Percentiles rank a stretch among this genome's conserved stretches.
phyloP scores from a whole-genome alignment of 1,140 invertebrate species.

The Cylas formicarius region DNA sequence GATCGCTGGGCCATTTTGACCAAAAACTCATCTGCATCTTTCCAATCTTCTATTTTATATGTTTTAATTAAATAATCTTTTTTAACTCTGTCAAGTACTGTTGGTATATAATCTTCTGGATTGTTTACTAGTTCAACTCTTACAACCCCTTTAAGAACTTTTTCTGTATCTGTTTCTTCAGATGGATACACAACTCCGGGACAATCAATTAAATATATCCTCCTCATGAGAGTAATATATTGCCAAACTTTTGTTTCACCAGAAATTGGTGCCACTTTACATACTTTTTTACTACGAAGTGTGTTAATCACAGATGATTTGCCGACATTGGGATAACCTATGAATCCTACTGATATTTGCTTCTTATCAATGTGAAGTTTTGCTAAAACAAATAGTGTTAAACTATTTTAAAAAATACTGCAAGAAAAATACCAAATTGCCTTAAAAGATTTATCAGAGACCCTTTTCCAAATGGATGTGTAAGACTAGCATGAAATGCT shows the following conservation, averaged over 20 bases:
- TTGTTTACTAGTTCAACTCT: constrained; percentile 89
- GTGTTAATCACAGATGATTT: constrained; percentile 99
- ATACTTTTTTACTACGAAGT: constrained; percentile 88
- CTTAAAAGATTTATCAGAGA: constrained; percentile 92
- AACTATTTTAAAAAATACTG: constrained; percentile 1
- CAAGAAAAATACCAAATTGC: constrained; percentile 66
- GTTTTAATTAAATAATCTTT: constrained; percentile 86
- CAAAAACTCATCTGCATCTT: constrained; percentile 78
- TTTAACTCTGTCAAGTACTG: constrained; percentile 82
- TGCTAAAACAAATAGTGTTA: constrained; percentile 24
- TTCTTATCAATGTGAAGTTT: constrained; percentile 94
- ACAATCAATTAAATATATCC: constrained; percentile 98
- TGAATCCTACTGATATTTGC: constrained; percentile 98
- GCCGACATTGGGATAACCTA: constrained; percentile 98
- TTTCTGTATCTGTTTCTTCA: constrained; percentile 86
- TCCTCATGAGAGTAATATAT: constrained; percentile 95
- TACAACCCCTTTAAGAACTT: constrained; percentile 93
- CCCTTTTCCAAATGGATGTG: constrained; percentile 98
- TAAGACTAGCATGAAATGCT: constrained; percentile 96
- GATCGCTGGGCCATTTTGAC: constrained; percentile 79
- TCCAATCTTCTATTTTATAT: constrained; percentile 81
- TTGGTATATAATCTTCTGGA: constrained; percentile 90
- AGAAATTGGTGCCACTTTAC: constrained; percentile 97
- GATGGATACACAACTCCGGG: constrained; percentile 97
- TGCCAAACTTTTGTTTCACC: constrained; percentile 99